These are phyloP conservation scores for Meloidogyne hapla DNA, from an alignment of 1,140 invertebrate species.

Conservation along the genomic window DNA sequence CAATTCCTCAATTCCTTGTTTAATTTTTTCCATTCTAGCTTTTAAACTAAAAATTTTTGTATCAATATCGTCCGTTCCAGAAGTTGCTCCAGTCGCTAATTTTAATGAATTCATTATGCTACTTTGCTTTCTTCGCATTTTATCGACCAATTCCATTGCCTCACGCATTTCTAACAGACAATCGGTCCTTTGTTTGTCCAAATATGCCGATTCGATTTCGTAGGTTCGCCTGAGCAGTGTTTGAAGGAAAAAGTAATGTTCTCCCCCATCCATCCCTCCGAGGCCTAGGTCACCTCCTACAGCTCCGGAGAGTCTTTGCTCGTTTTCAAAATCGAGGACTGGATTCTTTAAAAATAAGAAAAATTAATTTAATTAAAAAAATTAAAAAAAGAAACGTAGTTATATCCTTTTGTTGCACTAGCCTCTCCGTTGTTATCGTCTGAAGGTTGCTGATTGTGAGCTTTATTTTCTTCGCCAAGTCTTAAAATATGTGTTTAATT, in stretches of 20 bases:
- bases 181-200: slow-evolving; percentile 53
- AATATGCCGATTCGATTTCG: slow-evolving; percentile 54
- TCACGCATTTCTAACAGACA: slow-evolving; percentile 61
- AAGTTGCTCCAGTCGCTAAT: slow-evolving; percentile 58
- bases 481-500: slow-evolving; percentile 25
- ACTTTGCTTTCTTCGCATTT: slow-evolving; percentile 56
- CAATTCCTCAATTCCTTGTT: slow-evolving; percentile 51
- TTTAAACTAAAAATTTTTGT: slow-evolving; percentile 56
- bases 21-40: slow-evolving; percentile 62
- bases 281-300: not conserved
- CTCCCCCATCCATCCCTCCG: slow-evolving; percentile 9
- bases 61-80: slow-evolving; percentile 59
- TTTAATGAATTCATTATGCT: slow-evolving; percentile 59
- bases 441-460: slow-evolving; percentile 17
- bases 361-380: slow-evolving; percentile 28
- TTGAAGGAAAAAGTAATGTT: slow-evolving; percentile 49
- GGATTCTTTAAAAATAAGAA: slow-evolving; percentile 55
- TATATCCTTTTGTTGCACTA: slow-evolving; percentile 28
- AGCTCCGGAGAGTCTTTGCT: slow-evolving; percentile 6
- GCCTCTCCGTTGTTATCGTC: slow-evolving; percentile 35
- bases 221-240: slow-evolving; percentile 58
- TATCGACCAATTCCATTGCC: slow-evolving; percentile 60
- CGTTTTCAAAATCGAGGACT: slow-evolving; percentile 52
- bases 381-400: not conserved
- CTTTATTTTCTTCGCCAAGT: slow-evolving; percentile 36